Evolutionary conservation across 2,797 vertebrate genomes (phyloP), one percentile per base, ranked within the genome.

Genomic region (Siniperca undulata): DNA sequence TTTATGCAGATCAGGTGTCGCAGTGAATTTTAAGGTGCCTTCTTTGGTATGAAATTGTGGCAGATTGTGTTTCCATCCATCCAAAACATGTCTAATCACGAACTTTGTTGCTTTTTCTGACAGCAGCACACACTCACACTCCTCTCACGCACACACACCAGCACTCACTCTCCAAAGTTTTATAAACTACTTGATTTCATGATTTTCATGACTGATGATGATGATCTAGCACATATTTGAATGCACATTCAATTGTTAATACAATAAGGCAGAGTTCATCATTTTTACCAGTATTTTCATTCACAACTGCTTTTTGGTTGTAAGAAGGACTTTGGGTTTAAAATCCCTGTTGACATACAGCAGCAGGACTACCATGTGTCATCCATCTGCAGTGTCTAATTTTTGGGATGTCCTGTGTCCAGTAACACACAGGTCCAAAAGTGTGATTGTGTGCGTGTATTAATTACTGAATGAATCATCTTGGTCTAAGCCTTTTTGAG

Each of bases 1-100:
- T 70, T 79, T 53, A 59, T 72, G 40, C 52, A 61, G 50, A 72
- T 81, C 36, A 55, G 72, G 53, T 77, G n/a, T n/a, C 11, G 1
- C 13, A 46, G 24, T 64, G 14, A 48, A 58, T 48, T 70, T 66
- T 27, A 60, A 69, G 50, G 24, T 64, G 64, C 58, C 44, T 48
- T 50, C 36, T 66, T 56, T 55, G 58, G 20, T 53, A 27, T 55
- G 17, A 70, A 65, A 64, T 66, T 50, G 34, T 58, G 34, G 34
- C 38, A 9, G 56, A 9, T 59, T 8, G 16, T 14, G 14, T 60
- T 77, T 65, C 42, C 36, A 68, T 64, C n/a, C 53, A 64, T 48
- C 50, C 27, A 58, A 46, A 64, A 72, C 56, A 22, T 61, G 36
- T 59, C 50, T 50, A 36, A 72, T 71, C 24, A 71, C 10, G 0